Evolutionary conservation across 2,113 vertebrate genomes (phyloP).

Genomic region (Heliornis fulica): DNA sequence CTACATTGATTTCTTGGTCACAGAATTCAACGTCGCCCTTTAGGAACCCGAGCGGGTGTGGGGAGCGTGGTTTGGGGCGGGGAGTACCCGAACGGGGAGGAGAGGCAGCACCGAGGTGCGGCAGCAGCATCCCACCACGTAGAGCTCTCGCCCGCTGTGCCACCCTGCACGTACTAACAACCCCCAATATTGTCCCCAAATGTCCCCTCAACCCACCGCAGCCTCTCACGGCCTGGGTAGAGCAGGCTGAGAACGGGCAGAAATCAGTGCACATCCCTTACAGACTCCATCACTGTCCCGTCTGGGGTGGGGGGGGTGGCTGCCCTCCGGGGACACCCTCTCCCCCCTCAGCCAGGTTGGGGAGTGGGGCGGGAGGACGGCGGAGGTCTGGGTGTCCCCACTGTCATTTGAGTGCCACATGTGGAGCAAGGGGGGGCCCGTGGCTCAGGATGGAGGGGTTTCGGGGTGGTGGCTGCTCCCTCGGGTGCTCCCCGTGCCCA

Average conservation of each 20-base stretch:
- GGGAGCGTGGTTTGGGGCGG: background rate
- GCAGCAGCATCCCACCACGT: background rate
- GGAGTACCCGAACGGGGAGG: fast-evolving
- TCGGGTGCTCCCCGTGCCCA: background rate
- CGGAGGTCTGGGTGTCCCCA: background rate
- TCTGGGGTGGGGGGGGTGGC: background rate
- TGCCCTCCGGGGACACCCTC: background rate
- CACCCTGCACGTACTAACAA: background rate
- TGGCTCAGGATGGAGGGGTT: background rate
- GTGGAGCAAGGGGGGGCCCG: background rate
- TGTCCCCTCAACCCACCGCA: background rate
- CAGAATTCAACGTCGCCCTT: slow-evolving; percentile 94
- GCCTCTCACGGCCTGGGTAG: background rate
- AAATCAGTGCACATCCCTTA: background rate
- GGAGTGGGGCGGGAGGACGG: fast-evolving
- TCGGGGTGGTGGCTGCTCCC: fast-evolving
- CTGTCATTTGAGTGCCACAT: slow-evolving; percentile 59
- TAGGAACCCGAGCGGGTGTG: slow-evolving; percentile 43
- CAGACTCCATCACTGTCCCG: background rate
- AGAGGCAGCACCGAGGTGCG: background rate
- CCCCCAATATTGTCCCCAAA: background rate
- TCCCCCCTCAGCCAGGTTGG: background rate
- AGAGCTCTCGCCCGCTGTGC: background rate
- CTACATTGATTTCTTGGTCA: slow-evolving; percentile 93
- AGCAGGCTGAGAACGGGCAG: background rate